These are phyloP conservation scores for Merodon equestris DNA, from an alignment of 2,888 invertebrate species.

Conservation along the genomic window DNA sequence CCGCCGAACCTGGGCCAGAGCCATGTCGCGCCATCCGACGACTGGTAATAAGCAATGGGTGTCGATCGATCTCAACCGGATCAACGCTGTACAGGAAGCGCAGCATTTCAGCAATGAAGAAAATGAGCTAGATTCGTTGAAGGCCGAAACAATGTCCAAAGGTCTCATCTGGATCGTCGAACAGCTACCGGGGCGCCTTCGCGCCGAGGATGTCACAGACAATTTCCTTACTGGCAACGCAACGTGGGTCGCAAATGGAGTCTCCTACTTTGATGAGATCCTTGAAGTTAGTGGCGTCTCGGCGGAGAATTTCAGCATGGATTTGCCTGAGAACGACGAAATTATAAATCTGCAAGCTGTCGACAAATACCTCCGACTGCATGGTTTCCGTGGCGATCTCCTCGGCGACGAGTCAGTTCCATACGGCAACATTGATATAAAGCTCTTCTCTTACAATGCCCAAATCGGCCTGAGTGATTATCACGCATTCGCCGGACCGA, in stretches of 20 bases:
- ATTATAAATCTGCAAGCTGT: constrained; percentile 75
- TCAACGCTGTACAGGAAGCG: constrained; percentile 67
- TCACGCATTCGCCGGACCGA: constrained; percentile 77
- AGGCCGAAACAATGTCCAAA: constrained; percentile 51
- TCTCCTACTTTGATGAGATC: constrained; percentile 76
- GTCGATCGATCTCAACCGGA: constrained; percentile 85
- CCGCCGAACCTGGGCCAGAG: constrained; percentile 86
- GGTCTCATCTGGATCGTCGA: constrained; percentile 86
- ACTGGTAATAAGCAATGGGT: constrained; percentile 95
- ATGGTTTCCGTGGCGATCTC: constrained; percentile 78
- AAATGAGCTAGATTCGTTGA: constrained; percentile 54
- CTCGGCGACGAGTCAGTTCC: constrained; percentile 76
- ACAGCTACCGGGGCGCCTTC: constrained; percentile 85
- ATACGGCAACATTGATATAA: constrained; percentile 78
- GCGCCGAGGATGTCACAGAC: constrained; percentile 82
- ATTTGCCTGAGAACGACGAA: constrained; percentile 72
- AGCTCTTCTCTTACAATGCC: constrained; percentile 77
- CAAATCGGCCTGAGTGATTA: constrained; percentile 75
- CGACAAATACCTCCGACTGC: constrained; percentile 75
- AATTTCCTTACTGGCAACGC: constrained; percentile 79
- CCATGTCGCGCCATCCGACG: constrained; percentile 86
- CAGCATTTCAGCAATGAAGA: constrained; percentile 70
- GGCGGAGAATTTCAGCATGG: constrained; percentile 72
- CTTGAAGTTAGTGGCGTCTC: constrained; percentile 74
- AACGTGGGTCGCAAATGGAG: constrained; percentile 84